Evolutionary conservation across 2,888 invertebrate species (phyloP), one percentile per base, ranked within the genome.

Genomic region (Cephus sareptanus): DNA sequence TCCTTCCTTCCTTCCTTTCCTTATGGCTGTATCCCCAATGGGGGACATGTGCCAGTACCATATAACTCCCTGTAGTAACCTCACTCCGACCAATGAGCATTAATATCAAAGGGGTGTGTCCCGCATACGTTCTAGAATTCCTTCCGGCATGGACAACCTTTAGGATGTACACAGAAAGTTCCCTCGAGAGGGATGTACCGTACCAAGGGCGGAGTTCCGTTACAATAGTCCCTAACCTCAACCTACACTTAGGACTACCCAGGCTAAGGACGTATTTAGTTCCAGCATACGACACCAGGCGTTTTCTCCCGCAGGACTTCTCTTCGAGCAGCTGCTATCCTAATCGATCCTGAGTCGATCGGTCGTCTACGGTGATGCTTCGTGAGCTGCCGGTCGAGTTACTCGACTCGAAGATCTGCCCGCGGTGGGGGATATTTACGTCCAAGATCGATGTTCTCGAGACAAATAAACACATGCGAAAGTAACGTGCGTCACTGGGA

Each of bases 281-380:
- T 56, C 23, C 56, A 1, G 9, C 9, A 23, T 56, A 23, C 9
- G 6, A 23, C 56, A 56, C 56, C 56, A 56, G 56, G 23, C 23
- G 56, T 23, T 56, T 6, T 56, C 56, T 56, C 56, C 23, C 56
- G 6, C 23, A 56, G 56, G 35, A 34, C 23, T 74, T 70, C 73
- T 35, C 74, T 68, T 33, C 37, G 56, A 34, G 56, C 23, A 35
- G 80, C 84, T 88, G 85, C 75, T 86, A 80, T 76, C 88, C 86
- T 88, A 85, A 83, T 87, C 83, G 79, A 83, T 84, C 83, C 81
- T 75, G 83, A 83, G 83, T 85, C 85, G 80, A 85, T 88, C 88
- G 87, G 86, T 84, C 78, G 83, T 86, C 83, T 83, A 81, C 82
- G 83, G 79, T 81, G 81, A 79, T 79, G 35, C 82, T 84, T 87